Evolutionary conservation across 2,113 vertebrate species (phyloP), one percentile per base, ranked within the genome.

Genomic region (Elgaria multicarinata): DNA sequence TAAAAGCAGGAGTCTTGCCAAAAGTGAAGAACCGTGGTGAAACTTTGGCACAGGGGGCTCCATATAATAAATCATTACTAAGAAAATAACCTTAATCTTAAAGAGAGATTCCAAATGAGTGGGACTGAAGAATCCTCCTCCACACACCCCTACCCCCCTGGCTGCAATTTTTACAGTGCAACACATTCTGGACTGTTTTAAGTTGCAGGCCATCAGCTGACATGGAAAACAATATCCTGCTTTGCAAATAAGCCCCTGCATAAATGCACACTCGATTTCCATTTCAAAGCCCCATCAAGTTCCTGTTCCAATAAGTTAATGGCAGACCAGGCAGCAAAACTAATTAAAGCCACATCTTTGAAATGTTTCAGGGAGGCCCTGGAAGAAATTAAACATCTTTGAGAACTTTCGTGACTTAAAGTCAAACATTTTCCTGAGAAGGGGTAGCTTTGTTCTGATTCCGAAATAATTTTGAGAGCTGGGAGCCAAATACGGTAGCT

Each of bases 161-260:
- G n/a, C n/a, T n/a, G n/a, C n/a, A n/a, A n/a, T 26, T 71, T 31
- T 62, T 14, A 77, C 0, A 4, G 69, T 88, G 91, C 1, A 87
- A 92, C 91, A 90, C 4, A 9, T 7, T 83, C 89, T 79, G 24
- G 7, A 4, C 93, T 14, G 67, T 8, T 92, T 94, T 88, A 46
- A 92, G 94, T 95, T 93, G 93, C 87, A 88, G 42, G 83, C 13
- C 33, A 22, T 2, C 87, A 28, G 87, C 84, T 76, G 87, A 92
- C 24, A 74, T 2, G 90, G 96, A 93, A 95, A 92, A 93, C 90
- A 93, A 95, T 81, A 93, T 93, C 93, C 94, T 77, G 75, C 85
- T 44, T 87, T 53, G 87, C 0, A 12, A 91, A 67, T 71, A 8
- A 88, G 44, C 67, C 82, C 12, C 83, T 50, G 36, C 33, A 9